phyloP scores from a whole-genome alignment of 1,140 invertebrate species.

The Dolichoris vasculosae region DNA sequence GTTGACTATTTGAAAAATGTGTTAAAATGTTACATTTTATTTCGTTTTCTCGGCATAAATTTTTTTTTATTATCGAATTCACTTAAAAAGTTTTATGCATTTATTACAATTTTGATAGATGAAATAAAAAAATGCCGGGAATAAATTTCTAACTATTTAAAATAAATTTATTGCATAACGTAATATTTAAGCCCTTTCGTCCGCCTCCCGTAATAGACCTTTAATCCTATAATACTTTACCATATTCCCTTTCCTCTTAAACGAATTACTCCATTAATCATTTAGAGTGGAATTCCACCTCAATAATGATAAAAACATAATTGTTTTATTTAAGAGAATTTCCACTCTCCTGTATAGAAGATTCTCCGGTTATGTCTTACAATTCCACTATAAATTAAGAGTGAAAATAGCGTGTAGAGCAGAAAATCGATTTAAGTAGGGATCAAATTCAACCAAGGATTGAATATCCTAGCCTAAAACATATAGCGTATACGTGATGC shows the following conservation, averaged over 20 bases:
- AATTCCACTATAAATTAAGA: constrained; percentile 7
- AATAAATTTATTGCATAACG: constrained; percentile 15
- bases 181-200: constrained; percentile 17
- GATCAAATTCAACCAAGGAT: background rate
- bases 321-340: constrained; percentile 20
- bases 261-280: constrained; percentile 23
- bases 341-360: background rate
- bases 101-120: background rate
- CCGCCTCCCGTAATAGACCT: constrained; percentile 5
- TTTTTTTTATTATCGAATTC: background rate
- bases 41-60: background rate
- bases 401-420: background rate
- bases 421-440: constrained; percentile 13
- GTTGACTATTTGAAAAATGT: background rate
- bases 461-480: constrained; percentile 11
- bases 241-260: constrained; percentile 11
- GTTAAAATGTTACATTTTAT: background rate
- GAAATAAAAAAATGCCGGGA: background rate
- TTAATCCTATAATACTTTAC: constrained; percentile 21
- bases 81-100: background rate
- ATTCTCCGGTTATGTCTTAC: background rate
- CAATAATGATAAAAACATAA: constrained; percentile 1
- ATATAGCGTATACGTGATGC: background rate
- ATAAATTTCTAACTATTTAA: constrained; percentile 6
- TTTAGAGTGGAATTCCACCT: constrained; percentile 11